Evolutionary conservation across 2,888 invertebrate species (phyloP), one percentile per base, ranked within the genome.

Genomic region (Toxonevra muliebris): DNA sequence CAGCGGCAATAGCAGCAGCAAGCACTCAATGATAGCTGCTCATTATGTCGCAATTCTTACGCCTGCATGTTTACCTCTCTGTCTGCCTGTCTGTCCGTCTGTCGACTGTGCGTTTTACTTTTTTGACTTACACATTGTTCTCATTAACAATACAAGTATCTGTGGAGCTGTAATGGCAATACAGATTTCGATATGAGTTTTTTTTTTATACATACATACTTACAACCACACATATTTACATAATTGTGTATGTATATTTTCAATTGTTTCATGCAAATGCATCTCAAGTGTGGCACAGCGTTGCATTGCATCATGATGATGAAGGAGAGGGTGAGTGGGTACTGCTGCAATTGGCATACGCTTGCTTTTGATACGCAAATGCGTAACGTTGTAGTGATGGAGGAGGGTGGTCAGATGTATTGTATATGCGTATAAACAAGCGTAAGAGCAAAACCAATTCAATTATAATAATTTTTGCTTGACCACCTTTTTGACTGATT

Each of bases 401-500:
- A 30, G 30, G 30, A 30, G 30, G 30, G 30, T 2, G 7, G 30
- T 2, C 30, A 4, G 2, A 30, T 7, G 7, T 30, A 30, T 7
- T 30, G 7, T 30, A 30, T 30, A 30, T 30, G 30, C 30, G 30
- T 30, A 30, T n/a, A n/a, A n/a, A 15, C 48, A 15, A 13, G 48
- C 48, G n/a, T 11, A 48, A 13, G 48, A 58, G 50, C 50, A 65
- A 40, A 58, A 58, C 57, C 64, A 70, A 70, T 66, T 65, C 66
- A 70, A 70, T 70, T 66, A 70, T 61, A 69, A 67, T 70, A 66
- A 72, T 69, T 72, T 70, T 69, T 70, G 69, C 69, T 45, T 69
- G 66, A 65, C 70, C 72, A 69, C 61, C 60, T 72, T 68, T 65
- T 15, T 30, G 40, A 54, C 63, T 55, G 43, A 15, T 30, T 12